These are phyloP conservation scores for Archips crataeganus DNA, from an alignment of 2,888 invertebrate genomes.

Conservation along the genomic window DNA sequence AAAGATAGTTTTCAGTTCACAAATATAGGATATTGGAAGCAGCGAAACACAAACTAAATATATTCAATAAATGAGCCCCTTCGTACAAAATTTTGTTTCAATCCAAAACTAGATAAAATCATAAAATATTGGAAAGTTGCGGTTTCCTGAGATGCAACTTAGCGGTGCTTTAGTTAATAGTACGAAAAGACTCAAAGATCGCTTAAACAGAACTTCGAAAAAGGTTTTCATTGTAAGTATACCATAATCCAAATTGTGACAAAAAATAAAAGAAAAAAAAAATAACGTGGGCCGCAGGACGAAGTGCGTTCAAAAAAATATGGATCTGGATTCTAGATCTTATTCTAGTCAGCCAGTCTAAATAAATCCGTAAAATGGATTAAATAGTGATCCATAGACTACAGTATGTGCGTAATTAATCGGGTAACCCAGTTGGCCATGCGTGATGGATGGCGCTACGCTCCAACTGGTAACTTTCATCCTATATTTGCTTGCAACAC, in stretches of 20 bases:
- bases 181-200: not conserved
- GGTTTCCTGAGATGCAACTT: not conserved
- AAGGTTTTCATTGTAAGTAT: not conserved
- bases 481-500: constrained; percentile 44
- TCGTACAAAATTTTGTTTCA: not conserved
- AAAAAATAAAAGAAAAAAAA: not conserved
- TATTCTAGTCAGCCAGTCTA: not conserved
- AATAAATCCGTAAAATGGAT: not conserved
- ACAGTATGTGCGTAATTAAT: constrained; percentile 45
- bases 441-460: constrained; percentile 53
- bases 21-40: constrained; percentile 2
- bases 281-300: too few species aligned
- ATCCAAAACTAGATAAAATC: not conserved
- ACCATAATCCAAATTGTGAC: too few species aligned
- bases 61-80: not conserved
- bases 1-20: not conserved
- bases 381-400: constrained; percentile 42
- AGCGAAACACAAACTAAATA: not conserved
- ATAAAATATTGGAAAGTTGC: not conserved
- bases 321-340: too few species aligned
- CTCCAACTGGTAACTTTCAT: constrained; percentile 58
- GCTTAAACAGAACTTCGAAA: not conserved
- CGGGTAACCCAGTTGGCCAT: constrained; percentile 60
- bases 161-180: too few species aligned
- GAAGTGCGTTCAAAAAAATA: too few species aligned